Base-by-base conservation (phyloP, 2,113 vertebrate species). In the Corythornis madagascariensis region DNA sequence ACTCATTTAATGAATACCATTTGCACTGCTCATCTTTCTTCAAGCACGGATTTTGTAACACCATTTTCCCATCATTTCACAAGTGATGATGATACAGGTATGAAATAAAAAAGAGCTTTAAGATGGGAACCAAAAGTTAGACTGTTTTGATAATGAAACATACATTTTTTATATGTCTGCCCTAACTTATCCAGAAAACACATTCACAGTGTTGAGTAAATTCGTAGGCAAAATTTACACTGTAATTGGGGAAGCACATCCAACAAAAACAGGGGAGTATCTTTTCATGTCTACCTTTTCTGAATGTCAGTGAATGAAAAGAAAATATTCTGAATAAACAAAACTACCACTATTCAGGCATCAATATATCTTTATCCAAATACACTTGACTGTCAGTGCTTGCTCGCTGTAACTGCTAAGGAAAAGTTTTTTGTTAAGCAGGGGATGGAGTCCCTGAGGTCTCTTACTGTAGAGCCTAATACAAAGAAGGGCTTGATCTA, bases 321-420 rank as follows among this genome's bases (percentile, higher is more conserved):
- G 57, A 83, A 81, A 93, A 91, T 52, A 91, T 24, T 20, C 42
- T 24, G 31, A 80, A 88, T 91, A 94, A 96, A 95, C 82, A 94
- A 75, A 92, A 84, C 60, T 86, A 64, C 70, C 55, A 50, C 84
- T 94, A 66, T 92, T 89, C 74, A 85, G 71, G 82, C 84, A 89
- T 75, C 63, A 90, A 42, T 43, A 79, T 67, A 40, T 74, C 91
- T 87, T 92, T 70, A 91, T 76, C n/a, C 75, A 94, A 94, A 82
- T n/a, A 73, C 21, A 85, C 31, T 63, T 82, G 71, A 56, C 26
- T 94, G 84, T 63, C 91, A 93, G 60, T 20, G 16, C 16, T 92
- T 60, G 48, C 35, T 38, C 48, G 25, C 26, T 66, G 9, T 45
- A 89, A 76, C 60, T 73, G 74, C 42, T 86, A 93, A 88, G 79